Conservation (phyloP, 2,888 invertebrate species). For the Proisotoma minuta region DNA sequence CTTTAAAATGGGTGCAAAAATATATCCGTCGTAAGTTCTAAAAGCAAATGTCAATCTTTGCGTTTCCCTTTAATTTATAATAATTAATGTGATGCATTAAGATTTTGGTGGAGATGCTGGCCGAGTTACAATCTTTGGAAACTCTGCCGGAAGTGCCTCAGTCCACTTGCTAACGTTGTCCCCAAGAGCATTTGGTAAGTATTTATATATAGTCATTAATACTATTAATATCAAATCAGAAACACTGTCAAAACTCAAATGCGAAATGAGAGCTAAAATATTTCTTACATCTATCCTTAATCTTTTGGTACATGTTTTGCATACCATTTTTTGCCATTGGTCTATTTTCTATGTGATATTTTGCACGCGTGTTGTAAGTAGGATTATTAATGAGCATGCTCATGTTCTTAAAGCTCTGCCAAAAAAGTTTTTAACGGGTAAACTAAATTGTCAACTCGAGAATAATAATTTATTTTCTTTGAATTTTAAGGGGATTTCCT, state of each 20-base stretch:
- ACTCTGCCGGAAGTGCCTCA: slow-evolving; percentile 54
- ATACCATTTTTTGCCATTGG: not conserved
- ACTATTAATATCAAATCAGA: not conserved
- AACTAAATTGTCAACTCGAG: not conserved
- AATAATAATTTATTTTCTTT: not conserved
- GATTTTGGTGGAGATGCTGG: slow-evolving; percentile 32
- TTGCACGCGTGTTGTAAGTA: not conserved
- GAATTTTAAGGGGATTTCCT: slow-evolving; percentile 1
- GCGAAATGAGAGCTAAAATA: too few relatives aligned
- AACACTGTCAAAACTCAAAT: not conserved
- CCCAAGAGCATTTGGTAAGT: slow-evolving; percentile 52
- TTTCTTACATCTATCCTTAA: not conserved
- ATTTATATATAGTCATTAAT: not conserved
- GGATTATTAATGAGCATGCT: not conserved
- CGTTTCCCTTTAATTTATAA: too few relatives aligned
- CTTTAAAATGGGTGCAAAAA: slow-evolving; percentile 31
- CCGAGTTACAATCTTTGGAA: slow-evolving; percentile 54
- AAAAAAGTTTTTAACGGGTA: not conserved
- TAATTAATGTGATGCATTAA: too few relatives aligned
- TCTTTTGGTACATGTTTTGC: not conserved
- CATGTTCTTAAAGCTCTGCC: not conserved
- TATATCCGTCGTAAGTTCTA: too few relatives aligned
- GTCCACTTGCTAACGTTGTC: slow-evolving; percentile 56
- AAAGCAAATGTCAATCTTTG: too few relatives aligned
- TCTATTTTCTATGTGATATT: not conserved